Conservation (phyloP, 2,113 vertebrate species). For the Apistogramma diplotaenia region DNA sequence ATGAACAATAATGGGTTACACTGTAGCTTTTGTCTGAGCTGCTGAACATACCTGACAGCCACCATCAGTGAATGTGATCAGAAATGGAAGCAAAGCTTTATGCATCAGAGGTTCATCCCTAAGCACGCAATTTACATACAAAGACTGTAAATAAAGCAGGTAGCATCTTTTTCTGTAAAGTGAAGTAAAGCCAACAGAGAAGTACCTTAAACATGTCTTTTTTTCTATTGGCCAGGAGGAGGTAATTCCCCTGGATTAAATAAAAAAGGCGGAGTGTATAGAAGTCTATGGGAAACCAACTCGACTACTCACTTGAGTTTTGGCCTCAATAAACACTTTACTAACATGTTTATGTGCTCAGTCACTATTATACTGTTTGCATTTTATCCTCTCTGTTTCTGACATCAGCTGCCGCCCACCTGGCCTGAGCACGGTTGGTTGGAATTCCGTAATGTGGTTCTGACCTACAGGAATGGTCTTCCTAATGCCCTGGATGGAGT, state of each 20-base stretch:
- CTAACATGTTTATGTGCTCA: background rate
- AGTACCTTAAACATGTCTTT: background rate
- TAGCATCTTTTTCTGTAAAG: background rate
- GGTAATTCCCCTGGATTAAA: background rate
- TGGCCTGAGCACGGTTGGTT: slow-evolving; percentile 86
- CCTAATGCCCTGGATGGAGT: slow-evolving; percentile 90
- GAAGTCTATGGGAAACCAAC: fast-evolving
- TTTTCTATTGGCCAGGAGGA: background rate
- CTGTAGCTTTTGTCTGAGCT: background rate
- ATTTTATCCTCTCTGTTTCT: background rate
- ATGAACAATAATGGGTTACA: background rate
- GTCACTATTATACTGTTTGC: background rate
- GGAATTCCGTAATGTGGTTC: slow-evolving; percentile 82
- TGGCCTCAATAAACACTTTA: no score
- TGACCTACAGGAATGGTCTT: slow-evolving; percentile 84
- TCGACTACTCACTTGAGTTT: no score
- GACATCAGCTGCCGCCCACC: slow-evolving; percentile 71
- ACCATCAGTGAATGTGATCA: background rate
- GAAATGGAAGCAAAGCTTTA: background rate
- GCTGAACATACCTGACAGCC: background rate
- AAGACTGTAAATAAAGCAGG: background rate
- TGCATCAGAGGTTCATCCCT: background rate
- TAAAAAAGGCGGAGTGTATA: background rate
- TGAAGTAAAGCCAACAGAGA: background rate
- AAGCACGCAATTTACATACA: background rate